phyloP scores from a whole-genome alignment of 2,888 invertebrate genomes.

The Tanypteryx hageni region DNA sequence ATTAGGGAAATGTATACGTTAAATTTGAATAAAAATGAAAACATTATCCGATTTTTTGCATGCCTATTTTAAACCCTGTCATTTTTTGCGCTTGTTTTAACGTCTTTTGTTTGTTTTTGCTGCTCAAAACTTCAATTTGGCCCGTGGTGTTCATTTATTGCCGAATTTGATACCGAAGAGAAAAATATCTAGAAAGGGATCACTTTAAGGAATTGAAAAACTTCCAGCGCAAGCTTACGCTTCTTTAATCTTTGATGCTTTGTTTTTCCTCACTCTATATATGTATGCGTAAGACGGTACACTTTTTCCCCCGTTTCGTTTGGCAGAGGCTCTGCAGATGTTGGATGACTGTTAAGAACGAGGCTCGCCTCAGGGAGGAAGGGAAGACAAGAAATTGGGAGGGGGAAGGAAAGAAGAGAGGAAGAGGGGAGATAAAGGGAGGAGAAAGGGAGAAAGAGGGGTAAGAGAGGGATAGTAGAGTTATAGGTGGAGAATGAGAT shows the following conservation, averaged over 20 bases:
- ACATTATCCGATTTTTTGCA: too few relatives aligned
- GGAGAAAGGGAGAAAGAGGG: background rate
- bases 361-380: background rate
- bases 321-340: background rate
- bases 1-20: too few relatives aligned
- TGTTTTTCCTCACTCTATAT: background rate
- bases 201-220: background rate
- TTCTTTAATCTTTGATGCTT: background rate
- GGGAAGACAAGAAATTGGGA: background rate
- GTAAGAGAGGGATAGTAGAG: background rate
- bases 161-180: background rate
- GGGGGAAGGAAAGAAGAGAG: background rate
- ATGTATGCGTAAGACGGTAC: conserved; percentile 20
- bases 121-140: background rate
- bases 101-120: background rate
- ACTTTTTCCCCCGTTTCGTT: background rate
- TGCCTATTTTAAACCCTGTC: too few relatives aligned
- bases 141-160: background rate
- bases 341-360: conserved; percentile 1
- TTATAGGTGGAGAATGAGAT: background rate
- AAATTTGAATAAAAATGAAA: too few relatives aligned
- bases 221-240: background rate
- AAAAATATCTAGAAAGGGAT: background rate
- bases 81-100: too few relatives aligned
- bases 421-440: background rate